phyloP scores from a whole-genome alignment of 1,140 invertebrate genomes.

The Rhyacophila brunnea region DNA sequence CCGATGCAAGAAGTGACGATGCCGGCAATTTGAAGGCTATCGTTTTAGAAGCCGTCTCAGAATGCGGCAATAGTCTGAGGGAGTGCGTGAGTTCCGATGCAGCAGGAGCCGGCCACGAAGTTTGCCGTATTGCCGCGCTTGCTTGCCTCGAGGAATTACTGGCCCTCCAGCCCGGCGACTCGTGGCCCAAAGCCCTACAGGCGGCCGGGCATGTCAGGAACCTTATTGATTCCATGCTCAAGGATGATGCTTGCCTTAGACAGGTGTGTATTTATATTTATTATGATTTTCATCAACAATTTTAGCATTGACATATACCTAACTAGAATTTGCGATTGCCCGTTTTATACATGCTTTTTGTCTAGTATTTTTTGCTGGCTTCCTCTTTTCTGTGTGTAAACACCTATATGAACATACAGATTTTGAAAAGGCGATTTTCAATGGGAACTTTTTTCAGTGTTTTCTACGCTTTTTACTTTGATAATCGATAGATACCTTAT shows the following conservation, averaged over 20 bases:
- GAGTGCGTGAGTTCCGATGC: conserved; percentile 83
- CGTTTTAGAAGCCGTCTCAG: conserved; percentile 42
- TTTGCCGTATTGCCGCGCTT: conserved; percentile 84
- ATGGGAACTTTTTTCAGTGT: no score
- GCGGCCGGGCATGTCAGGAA: conserved; percentile 82
- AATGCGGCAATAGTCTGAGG: conserved; percentile 79
- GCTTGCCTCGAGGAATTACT: conserved; percentile 78
- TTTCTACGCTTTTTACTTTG: no score
- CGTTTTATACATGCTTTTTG: no score
- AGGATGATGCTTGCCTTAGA: conserved; percentile 71
- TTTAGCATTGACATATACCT: no score
- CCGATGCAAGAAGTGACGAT: conserved; percentile 38
- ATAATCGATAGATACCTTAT: no score
- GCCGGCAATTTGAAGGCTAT: conserved; percentile 40
- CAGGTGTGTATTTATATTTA: conserved; percentile 41
- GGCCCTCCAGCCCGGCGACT: conserved; percentile 69
- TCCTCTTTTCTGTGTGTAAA: no score
- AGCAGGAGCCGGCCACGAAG: conserved; percentile 81
- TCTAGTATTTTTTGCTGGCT: no score
- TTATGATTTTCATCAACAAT: no score
- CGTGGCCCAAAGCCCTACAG: conserved; percentile 72
- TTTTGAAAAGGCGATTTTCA: no score
- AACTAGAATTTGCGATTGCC: no score
- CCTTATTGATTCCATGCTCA: conserved; percentile 75
- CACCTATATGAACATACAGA: no score